Conservation (phyloP, 2,113 vertebrate genomes). For the Varanus salvator region DNA sequence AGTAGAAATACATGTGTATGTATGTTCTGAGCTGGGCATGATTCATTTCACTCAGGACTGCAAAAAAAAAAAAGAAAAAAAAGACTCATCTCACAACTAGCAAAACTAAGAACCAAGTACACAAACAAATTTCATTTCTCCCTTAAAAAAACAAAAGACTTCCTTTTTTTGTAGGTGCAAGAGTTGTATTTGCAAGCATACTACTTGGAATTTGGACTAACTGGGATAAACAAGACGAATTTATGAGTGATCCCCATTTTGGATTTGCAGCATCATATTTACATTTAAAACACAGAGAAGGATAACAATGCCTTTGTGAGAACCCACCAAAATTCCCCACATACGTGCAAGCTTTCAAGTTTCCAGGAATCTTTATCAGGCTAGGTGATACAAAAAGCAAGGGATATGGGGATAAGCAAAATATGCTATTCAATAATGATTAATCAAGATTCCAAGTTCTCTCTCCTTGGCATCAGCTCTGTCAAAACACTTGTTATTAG, state of each 20-base stretch:
- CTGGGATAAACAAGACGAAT: not conserved
- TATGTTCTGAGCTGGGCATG: not conserved
- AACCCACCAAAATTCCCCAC: too few relatives aligned
- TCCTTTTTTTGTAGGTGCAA: not conserved
- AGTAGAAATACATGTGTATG: not conserved
- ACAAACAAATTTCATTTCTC: not conserved
- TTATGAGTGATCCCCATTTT: not conserved
- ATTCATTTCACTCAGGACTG: not conserved
- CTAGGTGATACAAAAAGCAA: too few relatives aligned
- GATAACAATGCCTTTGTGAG: too few relatives aligned
- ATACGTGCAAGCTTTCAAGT: too few relatives aligned
- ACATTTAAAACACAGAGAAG: not conserved
- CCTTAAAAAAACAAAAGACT: too few relatives aligned
- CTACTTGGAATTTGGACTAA: not conserved
- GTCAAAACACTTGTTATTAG: not conserved
- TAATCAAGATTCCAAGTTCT: not conserved
- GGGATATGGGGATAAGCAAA: too few relatives aligned
- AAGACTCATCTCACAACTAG: accelerated
- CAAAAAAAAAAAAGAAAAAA: not conserved
- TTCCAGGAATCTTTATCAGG: too few relatives aligned
- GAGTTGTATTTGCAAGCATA: not conserved
- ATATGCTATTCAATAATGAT: too few relatives aligned
- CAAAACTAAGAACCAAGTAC: not conserved
- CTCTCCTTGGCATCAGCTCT: not conserved
- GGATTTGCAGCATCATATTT: not conserved